Base-by-base conservation (phyloP, 1,140 invertebrate genomes). In the Drosophila bocki region DNA sequence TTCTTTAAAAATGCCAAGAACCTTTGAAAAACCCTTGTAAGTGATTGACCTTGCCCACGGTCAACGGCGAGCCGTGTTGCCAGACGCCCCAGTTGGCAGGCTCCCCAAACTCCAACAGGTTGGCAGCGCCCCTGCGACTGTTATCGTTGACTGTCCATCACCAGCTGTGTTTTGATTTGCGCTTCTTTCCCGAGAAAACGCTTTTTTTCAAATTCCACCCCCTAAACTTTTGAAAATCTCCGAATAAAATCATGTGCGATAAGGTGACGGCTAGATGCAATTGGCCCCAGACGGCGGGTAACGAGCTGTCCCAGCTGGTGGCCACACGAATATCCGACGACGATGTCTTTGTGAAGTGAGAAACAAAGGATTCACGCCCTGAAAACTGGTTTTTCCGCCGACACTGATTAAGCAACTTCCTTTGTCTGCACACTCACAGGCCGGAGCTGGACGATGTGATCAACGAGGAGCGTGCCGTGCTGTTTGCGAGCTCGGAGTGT, bases 281-380 rank as follows among this genome's bases (percentile, higher is more conserved):
- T 39, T 92, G 91, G 91, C 57, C 71, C 2, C 86, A 82, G 33
- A 71, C 57, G 5, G 83, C 78, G 17, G 91, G 91, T 0, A 81
- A 77, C 9, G 53, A 75, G 22, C 26, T 92, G 8, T 48, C 57
- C n/a, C 68, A 91, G 26, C 42, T 86, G 35, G 53, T 91, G 42
- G 62, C 75, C 13, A 75, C 82, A 22, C 75, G 79, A 0, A 50
- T 67, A 0, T 80, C 78, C 7, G 80, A 90, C 15, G 84, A 90
- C 37, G 87, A 92, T 58, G 65, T 91, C 15, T 92, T 92, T 69
- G 65, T 82, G 12, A 84, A 86, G 91, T 92, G 75, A 84, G 75
- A 88, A 60, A 88, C 85, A 88, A 90, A 84, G 85, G 69, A 84
- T 62, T 62, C 54, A 88, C 67, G 59, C 85, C 68, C 74, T 29